Evolutionary conservation across 1,140 invertebrate species (phyloP).

Genomic region (Caenorhabditis tropicalis): DNA sequence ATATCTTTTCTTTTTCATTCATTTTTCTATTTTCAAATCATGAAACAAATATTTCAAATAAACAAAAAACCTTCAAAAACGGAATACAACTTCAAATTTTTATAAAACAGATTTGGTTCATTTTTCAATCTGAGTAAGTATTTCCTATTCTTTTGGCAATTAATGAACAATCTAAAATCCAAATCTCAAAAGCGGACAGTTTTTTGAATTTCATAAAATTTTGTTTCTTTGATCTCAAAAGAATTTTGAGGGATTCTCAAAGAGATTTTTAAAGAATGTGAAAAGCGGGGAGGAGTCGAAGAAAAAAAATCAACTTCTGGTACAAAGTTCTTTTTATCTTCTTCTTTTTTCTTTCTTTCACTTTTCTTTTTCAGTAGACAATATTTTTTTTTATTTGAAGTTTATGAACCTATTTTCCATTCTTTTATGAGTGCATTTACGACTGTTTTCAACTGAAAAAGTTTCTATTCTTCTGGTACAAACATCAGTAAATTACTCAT

Average conservation of each 20-base stretch:
- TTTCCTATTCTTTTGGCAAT: no score
- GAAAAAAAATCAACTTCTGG: not conserved
- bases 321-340: not conserved
- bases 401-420: not conserved
- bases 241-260: not conserved
- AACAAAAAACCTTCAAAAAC: no score
- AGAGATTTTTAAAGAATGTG: not conserved
- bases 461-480: not conserved
- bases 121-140: no score
- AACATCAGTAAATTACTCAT: conserved; percentile 1
- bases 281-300: not conserved
- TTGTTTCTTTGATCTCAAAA: not conserved
- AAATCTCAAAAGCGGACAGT: no score
- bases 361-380: not conserved
- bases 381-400: not conserved
- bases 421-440: not conserved
- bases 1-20: not conserved
- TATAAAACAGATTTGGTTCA: no score
- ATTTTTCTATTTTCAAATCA: not conserved
- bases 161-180: no score
- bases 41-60: no score
- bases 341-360: not conserved
- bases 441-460: not conserved
- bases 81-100: no score
- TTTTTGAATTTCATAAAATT: not conserved